Conservation (phyloP, 2,797 vertebrate genomes). For the Smutsia temminckii region DNA sequence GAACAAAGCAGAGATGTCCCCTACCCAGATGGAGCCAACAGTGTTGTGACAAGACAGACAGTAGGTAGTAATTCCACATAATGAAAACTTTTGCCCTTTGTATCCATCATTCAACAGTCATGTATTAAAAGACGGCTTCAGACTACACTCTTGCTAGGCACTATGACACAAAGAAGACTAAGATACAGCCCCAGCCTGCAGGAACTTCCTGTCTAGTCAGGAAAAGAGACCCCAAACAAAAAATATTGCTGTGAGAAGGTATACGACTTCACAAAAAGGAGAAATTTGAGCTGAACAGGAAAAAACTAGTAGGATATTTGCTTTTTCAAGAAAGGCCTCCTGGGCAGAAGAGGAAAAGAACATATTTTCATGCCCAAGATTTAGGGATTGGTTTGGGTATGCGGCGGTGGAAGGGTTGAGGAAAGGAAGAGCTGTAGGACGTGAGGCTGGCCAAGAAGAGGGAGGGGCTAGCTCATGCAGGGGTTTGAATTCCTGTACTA, state of each 20-base stretch:
- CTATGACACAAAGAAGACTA: neutral
- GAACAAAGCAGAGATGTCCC: neutral
- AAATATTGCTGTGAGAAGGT: neutral
- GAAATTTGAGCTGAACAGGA: neutral
- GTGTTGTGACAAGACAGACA: neutral
- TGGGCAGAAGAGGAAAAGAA: neutral
- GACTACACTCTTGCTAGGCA: neutral
- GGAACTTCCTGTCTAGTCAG: neutral
- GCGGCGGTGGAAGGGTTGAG: too few species aligned
- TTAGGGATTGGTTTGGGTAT: neutral
- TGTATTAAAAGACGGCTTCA: neutral
- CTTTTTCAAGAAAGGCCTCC: neutral
- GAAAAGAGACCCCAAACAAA: slow-evolving; percentile 9
- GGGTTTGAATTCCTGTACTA: neutral
- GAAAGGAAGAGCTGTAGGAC: neutral
- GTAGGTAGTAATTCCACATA: neutral
- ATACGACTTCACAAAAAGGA: neutral
- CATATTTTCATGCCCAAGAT: too few species aligned
- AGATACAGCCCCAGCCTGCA: neutral
- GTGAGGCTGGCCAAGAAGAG: neutral
- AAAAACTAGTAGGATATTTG: neutral
- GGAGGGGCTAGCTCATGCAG: neutral
- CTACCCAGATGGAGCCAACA: neutral
- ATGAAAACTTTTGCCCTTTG: neutral
- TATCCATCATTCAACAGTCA: neutral